A percentile compares a stretch with the other conserved stretches of the same genome.
These are phyloP conservation scores for rabbit (Oryctolagus cuniculus) DNA, from an alignment of 2,113 vertebrate genomes.

Conservation along the genomic window mOryCun1.1 NC_091437.1:53691501-53692000, in stretches of 20 bases:
- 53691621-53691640: slow-evolving; percentile 73
- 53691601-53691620: slow-evolving; percentile 17
- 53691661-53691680: slow-evolving; percentile 72
- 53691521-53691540: background rate
- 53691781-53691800: slow-evolving; percentile 69
- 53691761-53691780: slow-evolving; percentile 75
- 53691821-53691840: slow-evolving; percentile 77
- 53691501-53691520: background rate
- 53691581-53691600: background rate
- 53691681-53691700: slow-evolving; percentile 70
- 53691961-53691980: background rate
- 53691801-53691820: slow-evolving; percentile 69
- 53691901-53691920: slow-evolving; percentile 43
- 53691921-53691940: background rate
- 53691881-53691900: slow-evolving; percentile 60
- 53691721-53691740: slow-evolving; percentile 61
- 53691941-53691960: slow-evolving; percentile 55
- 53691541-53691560: slow-evolving; percentile 9
- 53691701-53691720: slow-evolving; percentile 57
- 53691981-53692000: background rate
- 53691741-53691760: slow-evolving; percentile 73
- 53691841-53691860: slow-evolving; percentile 39
- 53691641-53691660: slow-evolving; percentile 41
- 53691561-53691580: slow-evolving; percentile 22
- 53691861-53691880: slow-evolving; percentile 70